phyloP scores from a whole-genome alignment of 35 echinoderm and acorn worm genomes.

The Anneissia japonica region DNA sequence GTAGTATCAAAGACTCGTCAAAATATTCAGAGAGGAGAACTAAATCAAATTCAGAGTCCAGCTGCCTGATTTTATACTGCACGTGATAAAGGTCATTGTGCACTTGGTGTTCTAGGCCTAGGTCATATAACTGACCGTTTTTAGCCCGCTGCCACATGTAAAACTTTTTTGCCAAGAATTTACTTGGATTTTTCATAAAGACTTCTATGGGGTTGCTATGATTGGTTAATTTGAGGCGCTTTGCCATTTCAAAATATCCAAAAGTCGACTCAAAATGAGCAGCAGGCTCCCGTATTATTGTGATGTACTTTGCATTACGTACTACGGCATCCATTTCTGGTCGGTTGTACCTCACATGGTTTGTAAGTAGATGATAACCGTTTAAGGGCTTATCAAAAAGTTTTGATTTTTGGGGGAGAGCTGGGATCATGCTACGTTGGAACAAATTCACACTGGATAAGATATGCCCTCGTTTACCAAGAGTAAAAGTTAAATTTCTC shows the following conservation, averaged over 20 bases:
- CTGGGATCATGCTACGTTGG: not conserved
- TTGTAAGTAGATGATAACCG: slow-evolving; percentile 43
- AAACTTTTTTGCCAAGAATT: not conserved
- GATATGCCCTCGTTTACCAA: slow-evolving; percentile 36
- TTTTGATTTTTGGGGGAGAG: not conserved
- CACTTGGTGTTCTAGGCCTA: slow-evolving; percentile 43
- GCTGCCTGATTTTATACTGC: not conserved
- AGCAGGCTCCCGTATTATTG: slow-evolving; percentile 28
- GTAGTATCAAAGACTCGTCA: slow-evolving; percentile 39
- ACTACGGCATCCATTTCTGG: slow-evolving; percentile 26
- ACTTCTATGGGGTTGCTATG: slow-evolving; percentile 27
- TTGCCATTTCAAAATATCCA: slow-evolving; percentile 28
- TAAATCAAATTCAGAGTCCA: slow-evolving; percentile 39
- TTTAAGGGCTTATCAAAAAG: not conserved
- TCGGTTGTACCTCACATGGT: slow-evolving; percentile 36
- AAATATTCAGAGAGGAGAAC: slow-evolving; percentile 45
- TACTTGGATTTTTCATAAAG: slow-evolving; percentile 45
- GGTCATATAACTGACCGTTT: slow-evolving; percentile 61
- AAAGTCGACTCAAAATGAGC: slow-evolving; percentile 34
- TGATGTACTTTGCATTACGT: slow-evolving; percentile 20
- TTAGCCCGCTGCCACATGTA: slow-evolving; percentile 14
- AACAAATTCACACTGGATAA: not conserved
- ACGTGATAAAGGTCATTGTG: slow-evolving; percentile 12
- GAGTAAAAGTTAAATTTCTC: slow-evolving; percentile 54
- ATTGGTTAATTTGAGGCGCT: slow-evolving; percentile 8